Base-by-base conservation (phyloP, 1,140 invertebrate genomes). In the Eueides isabella region DNA sequence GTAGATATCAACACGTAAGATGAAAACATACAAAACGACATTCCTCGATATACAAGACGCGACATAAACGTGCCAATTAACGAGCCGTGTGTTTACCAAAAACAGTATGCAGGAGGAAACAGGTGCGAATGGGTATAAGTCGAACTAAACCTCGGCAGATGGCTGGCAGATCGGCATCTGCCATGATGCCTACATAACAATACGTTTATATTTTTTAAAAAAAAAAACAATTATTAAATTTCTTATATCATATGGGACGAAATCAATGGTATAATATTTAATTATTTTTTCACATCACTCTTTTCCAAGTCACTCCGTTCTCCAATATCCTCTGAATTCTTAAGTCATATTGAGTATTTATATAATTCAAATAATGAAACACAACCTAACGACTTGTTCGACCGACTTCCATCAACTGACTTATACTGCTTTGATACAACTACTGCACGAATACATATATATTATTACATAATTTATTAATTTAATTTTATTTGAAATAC, bases 21-120 rank as follows among this genome's bases (percentile, higher is more conserved):
- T 26, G 19, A 55, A 26, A 55, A 55, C 9, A 26, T 19, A 55
- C 48, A 23, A 26, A 55, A 55, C 48, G 11, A 26, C 48, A 55
- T 55, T 55, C 48, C 48, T 23, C 19, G 1, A 55, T 26, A 26
- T 55, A 26, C 23, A n/a, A 55, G 26, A 55, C 48, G 48, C 48
- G 23, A 55, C 48, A 55, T 26, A 12, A 55, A 55, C 48, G 48
- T 26, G 48, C 48, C 48, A 55, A 55, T 55, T 55, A 55, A 55
- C 48, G 48, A 55, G 48, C 23, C 48, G 48, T 55, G 12, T 55
- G 23, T 55, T 55, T 55, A 9, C 48, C 48, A 55, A 55, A 55
- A 55, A 55, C 48, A 55, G 48, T 55, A 55, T 55, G 48, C 48
- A 55, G 48, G 11, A 62, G 70, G 38, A 72, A 48, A 65, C 70